phyloP scores from a whole-genome alignment of 2,797 vertebrate species.

The Sarcoramphus papa region DNA sequence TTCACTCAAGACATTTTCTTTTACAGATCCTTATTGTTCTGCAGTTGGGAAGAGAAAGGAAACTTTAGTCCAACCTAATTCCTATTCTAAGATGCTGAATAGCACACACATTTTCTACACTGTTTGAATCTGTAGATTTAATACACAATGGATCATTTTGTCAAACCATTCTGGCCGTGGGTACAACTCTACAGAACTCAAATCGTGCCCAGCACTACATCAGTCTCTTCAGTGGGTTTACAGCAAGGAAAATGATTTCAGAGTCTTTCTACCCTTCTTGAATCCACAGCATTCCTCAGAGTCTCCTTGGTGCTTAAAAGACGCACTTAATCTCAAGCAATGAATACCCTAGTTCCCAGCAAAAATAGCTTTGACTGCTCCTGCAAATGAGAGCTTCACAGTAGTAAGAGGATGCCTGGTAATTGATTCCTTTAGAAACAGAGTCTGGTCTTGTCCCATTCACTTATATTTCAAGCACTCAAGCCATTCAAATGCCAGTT shows the following conservation, averaged over 20 bases:
- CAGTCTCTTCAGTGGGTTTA: neutral
- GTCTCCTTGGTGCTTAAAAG: neutral
- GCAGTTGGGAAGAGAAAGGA: neutral
- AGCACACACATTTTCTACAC: neutral
- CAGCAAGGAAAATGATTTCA: neutral
- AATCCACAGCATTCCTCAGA: neutral
- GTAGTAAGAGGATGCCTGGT: neutral
- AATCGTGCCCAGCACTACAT: neutral
- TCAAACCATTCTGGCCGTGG: neutral
- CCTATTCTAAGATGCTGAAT: neutral
- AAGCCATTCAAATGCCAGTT: neutral
- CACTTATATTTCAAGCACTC: slow-evolving; percentile 20
- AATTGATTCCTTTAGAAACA: slow-evolving; percentile 30
- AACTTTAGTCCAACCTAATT: neutral
- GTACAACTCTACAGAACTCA: neutral
- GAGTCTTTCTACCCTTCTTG: neutral
- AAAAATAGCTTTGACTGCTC: neutral
- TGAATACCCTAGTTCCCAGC: neutral
- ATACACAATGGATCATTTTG: neutral
- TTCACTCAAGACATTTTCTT: neutral
- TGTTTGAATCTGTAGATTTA: neutral
- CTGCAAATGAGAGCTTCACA: neutral
- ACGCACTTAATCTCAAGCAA: neutral
- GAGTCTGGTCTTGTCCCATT: neutral
- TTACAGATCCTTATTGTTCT: neutral